These are phyloP conservation scores for Lasioglossum oenotherae DNA, from an alignment of 2,888 invertebrate species.

Conservation along the genomic window DNA sequence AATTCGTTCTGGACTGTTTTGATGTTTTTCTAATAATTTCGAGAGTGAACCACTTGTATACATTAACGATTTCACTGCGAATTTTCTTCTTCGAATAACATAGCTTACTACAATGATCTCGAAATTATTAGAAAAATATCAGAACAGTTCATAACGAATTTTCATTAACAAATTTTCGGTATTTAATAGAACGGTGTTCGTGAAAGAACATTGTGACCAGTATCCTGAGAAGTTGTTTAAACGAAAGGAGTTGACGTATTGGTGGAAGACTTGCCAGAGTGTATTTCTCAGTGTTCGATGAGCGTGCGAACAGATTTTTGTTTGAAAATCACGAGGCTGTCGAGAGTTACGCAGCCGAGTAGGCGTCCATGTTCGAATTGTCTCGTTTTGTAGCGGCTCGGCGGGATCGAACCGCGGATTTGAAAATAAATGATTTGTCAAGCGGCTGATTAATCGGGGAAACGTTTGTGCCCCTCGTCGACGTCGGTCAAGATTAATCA, in stretches of 20 bases:
- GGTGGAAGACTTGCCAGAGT: background rate
- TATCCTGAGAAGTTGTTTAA: background rate
- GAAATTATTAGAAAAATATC: background rate
- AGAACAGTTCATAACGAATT: background rate
- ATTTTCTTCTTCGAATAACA: no score
- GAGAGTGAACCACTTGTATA: no score
- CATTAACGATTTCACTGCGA: no score
- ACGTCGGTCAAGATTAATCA: constrained; percentile 59
- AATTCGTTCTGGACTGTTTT: no score
- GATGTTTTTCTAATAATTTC: no score
- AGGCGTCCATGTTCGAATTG: background rate
- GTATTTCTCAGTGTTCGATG: background rate
- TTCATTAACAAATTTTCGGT: background rate
- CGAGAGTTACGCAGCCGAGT: background rate
- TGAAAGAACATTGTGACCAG: background rate
- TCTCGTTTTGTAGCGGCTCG: constrained; percentile 12
- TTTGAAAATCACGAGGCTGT: background rate
- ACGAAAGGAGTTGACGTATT: background rate
- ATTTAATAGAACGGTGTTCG: background rate
- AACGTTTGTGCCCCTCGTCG: constrained; percentile 46
- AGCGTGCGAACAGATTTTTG: background rate
- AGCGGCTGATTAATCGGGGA: constrained; percentile 50
- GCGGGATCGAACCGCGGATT: constrained; percentile 25
- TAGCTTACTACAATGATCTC: no score
- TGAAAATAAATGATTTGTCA: constrained; percentile 53